phyloP scores from a whole-genome alignment of 2,113 vertebrate species.

The Eonycteris spelaea region DNA sequence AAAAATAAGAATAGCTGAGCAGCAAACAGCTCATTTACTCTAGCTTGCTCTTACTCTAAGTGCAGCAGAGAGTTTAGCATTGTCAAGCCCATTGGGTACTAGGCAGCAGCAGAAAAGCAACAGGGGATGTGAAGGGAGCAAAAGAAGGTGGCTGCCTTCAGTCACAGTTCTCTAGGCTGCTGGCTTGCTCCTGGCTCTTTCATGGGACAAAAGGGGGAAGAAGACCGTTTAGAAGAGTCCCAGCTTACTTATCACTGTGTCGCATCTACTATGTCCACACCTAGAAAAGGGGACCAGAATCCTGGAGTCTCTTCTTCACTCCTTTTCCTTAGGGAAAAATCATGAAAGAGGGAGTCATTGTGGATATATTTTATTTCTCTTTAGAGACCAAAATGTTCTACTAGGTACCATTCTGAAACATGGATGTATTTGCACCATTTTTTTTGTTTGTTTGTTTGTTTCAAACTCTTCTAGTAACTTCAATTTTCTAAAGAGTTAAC shows the following conservation, averaged over 20 bases:
- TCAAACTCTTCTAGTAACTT: neutral
- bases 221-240: fast-evolving
- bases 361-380: neutral
- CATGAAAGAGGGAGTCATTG: neutral
- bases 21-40: neutral
- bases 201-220: neutral
- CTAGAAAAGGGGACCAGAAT: neutral
- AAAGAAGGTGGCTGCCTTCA: neutral
- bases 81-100: no score
- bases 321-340: neutral
- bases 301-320: neutral
- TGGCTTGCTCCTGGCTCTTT: neutral
- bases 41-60: no score
- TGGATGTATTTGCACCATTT: neutral
- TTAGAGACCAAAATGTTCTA: neutral
- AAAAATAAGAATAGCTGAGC: neutral
- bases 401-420: neutral
- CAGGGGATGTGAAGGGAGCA: fast-evolving
- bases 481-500: neutral
- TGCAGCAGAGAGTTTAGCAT: neutral
- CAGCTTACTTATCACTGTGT: fast-evolving
- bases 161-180: fast-evolving
- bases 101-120: no score
- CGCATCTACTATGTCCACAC: fast-evolving
- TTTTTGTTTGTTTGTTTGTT: neutral